Percentiles rank a stretch among this genome's conserved stretches.
phyloP scores from a whole-genome alignment of 2,113 vertebrate genomes.

The Neodontobutis hainanensis region DNA sequence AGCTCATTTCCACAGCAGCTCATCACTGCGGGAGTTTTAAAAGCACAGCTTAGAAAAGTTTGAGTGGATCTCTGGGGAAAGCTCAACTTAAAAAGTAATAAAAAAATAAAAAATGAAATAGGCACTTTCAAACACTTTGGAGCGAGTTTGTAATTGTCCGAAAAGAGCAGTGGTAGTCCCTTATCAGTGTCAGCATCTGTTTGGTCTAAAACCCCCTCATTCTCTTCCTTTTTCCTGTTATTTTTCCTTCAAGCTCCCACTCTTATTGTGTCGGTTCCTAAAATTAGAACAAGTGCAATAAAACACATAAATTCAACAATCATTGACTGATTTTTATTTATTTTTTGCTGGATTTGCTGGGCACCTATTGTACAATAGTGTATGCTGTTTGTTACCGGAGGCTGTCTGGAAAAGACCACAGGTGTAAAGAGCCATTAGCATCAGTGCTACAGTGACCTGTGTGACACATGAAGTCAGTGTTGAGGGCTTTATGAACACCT shows the following conservation, averaged over 20 bases:
- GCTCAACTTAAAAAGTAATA: neutral
- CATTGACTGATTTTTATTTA: too few relatives aligned
- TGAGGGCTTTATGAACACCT: too few relatives aligned
- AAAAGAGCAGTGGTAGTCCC: neutral
- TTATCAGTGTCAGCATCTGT: slow-evolving; percentile 14
- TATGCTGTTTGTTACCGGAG: too few relatives aligned
- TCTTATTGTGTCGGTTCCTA: slow-evolving; percentile 15
- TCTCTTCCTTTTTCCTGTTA: slow-evolving; percentile 42
- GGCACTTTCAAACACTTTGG: neutral
- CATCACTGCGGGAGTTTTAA: slow-evolving; percentile 8
- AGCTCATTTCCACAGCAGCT: slow-evolving; percentile 6
- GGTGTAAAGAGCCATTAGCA: too few relatives aligned
- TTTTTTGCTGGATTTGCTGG: too few relatives aligned
- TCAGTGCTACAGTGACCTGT: too few relatives aligned
- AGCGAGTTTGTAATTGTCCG: neutral
- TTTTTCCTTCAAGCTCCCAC: slow-evolving; percentile 22
- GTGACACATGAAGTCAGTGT: too few relatives aligned
- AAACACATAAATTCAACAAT: slow-evolving; percentile 4
- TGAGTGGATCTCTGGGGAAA: neutral
- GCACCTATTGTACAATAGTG: too few relatives aligned
- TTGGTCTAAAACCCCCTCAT: slow-evolving; percentile 23
- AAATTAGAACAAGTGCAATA: slow-evolving; percentile 18
- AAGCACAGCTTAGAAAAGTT: slow-evolving; percentile 7
- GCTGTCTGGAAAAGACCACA: too few relatives aligned
- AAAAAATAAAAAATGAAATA: slow-evolving; percentile 9